Evolutionary conservation across 1,140 invertebrate genomes (phyloP).

Genomic region (Chymomyza costata): DNA sequence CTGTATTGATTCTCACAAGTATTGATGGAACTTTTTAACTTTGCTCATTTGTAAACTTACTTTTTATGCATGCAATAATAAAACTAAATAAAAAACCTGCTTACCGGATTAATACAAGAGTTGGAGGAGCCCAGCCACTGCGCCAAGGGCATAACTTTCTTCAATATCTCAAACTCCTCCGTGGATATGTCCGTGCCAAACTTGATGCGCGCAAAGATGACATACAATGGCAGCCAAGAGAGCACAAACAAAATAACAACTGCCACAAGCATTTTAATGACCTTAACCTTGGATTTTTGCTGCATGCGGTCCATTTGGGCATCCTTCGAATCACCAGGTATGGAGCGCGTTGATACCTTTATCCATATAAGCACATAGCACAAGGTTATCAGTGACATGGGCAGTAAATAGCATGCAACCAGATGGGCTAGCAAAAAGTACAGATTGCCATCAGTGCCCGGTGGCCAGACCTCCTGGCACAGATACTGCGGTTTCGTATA

Average conservation of each 20-base stretch:
- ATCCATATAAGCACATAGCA: constrained; percentile 96
- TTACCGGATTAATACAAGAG: constrained; percentile 97
- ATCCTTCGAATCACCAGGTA: constrained; percentile 93
- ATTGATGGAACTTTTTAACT: too few relatives aligned
- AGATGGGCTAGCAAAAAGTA: constrained; percentile 95
- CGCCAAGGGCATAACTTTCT: constrained; percentile 90
- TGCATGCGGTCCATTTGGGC: constrained; percentile 93
- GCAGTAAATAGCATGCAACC: constrained; percentile 93
- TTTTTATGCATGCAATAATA: too few relatives aligned
- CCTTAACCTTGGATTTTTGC: constrained; percentile 94
- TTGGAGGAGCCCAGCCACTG: constrained; percentile 98
- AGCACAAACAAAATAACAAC: constrained; percentile 96
- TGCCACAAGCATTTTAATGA: constrained; percentile 96
- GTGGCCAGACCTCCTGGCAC: constrained; percentile 91
- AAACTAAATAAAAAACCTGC: too few relatives aligned
- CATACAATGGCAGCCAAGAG: constrained; percentile 96
- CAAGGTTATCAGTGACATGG: constrained; percentile 91
- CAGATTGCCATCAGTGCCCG: constrained; percentile 84
- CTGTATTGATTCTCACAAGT: too few relatives aligned
- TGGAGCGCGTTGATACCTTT: constrained; percentile 88
- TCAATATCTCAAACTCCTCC: constrained; percentile 85
- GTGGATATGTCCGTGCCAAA: constrained; percentile 77
- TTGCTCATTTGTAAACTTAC: too few relatives aligned
- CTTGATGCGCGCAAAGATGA: constrained; percentile 91
- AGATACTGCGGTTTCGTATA: constrained; percentile 79